Base-by-base conservation (phyloP, 1,140 invertebrate species). In the Drosophila tropicalis region DNA sequence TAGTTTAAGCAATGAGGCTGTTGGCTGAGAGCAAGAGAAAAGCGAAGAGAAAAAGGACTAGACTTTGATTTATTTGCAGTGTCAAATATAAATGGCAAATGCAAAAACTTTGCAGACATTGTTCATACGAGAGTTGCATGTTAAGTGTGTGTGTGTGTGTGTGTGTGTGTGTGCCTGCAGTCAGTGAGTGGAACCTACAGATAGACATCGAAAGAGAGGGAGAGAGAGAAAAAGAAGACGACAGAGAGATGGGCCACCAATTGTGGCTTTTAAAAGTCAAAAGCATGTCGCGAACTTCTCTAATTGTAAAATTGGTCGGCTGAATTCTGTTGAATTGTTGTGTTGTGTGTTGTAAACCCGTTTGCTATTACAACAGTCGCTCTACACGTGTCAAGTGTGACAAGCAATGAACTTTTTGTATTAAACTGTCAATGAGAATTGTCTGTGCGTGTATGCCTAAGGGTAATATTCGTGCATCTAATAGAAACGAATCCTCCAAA, bases 321-420 rank as follows among this genome's bases (percentile, higher is more conserved):
- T 51, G 3, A 9, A 51, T 51, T 51, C 44, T 3, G 17, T 10
- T 51, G 44, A 51, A 22, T 51, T 51, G 44, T 51, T 51, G 44
- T 51, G 44, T 10, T 19, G 19, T 51, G 44, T 51, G 44, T 51
- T 51, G 44, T 19, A 51, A 15, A 6, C 3, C 40, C 17, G n/a
- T 32, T 41, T 29, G 19, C 41, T 36, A 36, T 54, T 40, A 19
- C 19, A n/a, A 22, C n/a, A 32, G 15, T 39, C 13, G 34, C 36
- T 36, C 25, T 61, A 40, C 68, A 78, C 68, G 68, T 77, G 67
- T 71, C 76, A 72, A 72, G 75, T 72, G 74, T 44, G 63, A 54
- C 68, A 77, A 47, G 68, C 76, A 78, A 58, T 64, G 63, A 78
- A 63, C 76, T 77, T 78, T 77, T 78, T 78, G 69, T 77, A 77